A percentile compares a stretch with the other conserved stretches of the same genome.
Evolutionary conservation across 1,140 invertebrate genomes (phyloP).

Genomic region (Euwallacea fornicatus): DNA sequence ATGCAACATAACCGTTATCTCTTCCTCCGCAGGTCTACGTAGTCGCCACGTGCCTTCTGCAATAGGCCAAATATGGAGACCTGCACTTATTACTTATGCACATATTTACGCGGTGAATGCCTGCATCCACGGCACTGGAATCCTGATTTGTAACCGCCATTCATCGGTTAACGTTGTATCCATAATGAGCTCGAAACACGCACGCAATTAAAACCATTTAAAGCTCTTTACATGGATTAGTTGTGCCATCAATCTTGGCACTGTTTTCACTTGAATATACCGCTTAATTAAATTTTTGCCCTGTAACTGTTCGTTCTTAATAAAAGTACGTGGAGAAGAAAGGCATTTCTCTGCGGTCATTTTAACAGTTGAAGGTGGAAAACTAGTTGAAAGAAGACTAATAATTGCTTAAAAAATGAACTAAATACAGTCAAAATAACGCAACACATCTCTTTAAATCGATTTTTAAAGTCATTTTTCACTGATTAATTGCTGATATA

Average conservation of each 20-base stretch:
- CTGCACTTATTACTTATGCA: background rate
- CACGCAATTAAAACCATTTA: slow-evolving; percentile 38
- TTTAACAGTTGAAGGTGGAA: background rate
- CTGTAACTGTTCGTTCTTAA: slow-evolving; percentile 9
- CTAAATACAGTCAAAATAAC: too few species aligned
- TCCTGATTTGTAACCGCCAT: slow-evolving; percentile 31
- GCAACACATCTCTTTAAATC: background rate
- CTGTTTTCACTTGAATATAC: slow-evolving; percentile 26
- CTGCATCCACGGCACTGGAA: slow-evolving; percentile 16
- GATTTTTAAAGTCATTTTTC: background rate
- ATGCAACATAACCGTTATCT: too few species aligned
- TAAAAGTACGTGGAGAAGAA: background rate
- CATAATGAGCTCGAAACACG: slow-evolving; percentile 34
- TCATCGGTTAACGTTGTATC: slow-evolving; percentile 24
- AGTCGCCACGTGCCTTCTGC: too few species aligned
- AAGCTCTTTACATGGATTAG: slow-evolving; percentile 37
- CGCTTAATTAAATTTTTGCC: slow-evolving; percentile 32
- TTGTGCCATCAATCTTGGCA: slow-evolving; percentile 33
- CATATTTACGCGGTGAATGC: background rate
- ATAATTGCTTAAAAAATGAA: background rate
- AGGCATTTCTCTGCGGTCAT: background rate
- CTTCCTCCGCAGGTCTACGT: too few species aligned
- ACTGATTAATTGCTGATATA: background rate
- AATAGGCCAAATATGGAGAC: background rate
- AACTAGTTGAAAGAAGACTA: background rate